A percentile compares a stretch with the other conserved stretches of the same genome.
Evolutionary conservation across 2,113 vertebrate genomes (phyloP).

Genomic region (Hyperopisus bebe): DNA sequence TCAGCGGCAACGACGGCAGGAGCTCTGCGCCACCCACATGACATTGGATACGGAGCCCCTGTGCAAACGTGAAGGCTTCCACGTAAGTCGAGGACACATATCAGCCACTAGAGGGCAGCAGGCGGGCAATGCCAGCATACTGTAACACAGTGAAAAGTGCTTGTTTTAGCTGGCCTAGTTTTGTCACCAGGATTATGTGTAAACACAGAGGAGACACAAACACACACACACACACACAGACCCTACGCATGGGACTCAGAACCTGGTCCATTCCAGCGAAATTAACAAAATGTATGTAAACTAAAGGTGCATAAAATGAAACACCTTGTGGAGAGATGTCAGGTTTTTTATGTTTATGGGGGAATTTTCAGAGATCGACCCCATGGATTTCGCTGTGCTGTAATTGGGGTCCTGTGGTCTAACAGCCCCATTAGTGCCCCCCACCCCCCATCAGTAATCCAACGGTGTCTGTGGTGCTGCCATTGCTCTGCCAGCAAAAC

Average conservation of each 20-base stretch:
- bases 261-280: neutral
- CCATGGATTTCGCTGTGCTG: neutral
- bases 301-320: neutral
- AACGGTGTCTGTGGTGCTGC: neutral
- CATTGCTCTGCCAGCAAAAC: neutral
- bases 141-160: neutral
- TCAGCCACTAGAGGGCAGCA: conserved; percentile 7
- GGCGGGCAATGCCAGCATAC: neutral
- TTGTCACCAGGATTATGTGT: neutral
- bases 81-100: neutral
- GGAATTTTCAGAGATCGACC: neutral
- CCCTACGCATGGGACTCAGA: neutral
- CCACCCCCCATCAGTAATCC: neutral
- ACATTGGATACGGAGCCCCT: neutral
- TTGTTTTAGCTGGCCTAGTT: conserved; percentile 5
- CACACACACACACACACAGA: no score
- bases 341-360: neutral
- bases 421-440: neutral
- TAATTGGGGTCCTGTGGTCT: neutral
- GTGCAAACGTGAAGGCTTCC: neutral
- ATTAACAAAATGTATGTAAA: neutral
- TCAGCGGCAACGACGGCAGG: neutral
- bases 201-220: neutral
- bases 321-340: neutral
- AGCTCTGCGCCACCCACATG: neutral